phyloP scores from a whole-genome alignment of 2,113 vertebrate genomes.

The Sturnus vulgaris region DNA sequence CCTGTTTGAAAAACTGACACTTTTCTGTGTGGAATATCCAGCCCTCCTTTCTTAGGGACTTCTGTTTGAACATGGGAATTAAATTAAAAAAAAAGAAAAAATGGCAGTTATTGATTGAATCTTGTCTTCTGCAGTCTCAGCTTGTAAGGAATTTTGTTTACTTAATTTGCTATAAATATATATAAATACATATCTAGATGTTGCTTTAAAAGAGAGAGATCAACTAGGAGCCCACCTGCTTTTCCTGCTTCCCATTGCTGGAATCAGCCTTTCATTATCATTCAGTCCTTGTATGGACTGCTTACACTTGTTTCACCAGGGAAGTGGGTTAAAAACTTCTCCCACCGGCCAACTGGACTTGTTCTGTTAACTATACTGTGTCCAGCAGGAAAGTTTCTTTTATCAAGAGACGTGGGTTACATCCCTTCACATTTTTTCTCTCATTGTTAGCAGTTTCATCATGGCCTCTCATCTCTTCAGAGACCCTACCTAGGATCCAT shows the following conservation, averaged over 20 bases:
- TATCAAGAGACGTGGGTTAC: neutral
- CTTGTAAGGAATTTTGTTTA: conserved; percentile 35
- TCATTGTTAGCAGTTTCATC: neutral
- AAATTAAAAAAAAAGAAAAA: neutral
- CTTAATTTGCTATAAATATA: conserved; percentile 5
- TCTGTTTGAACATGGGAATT: neutral
- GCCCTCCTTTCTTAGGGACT: neutral
- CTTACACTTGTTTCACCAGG: neutral
- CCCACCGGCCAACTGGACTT: neutral
- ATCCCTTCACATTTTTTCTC: neutral
- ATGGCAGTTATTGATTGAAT: neutral
- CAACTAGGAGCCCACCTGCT: neutral
- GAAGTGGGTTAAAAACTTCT: neutral
- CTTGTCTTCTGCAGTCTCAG: conserved; percentile 17
- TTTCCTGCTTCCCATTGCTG: neutral
- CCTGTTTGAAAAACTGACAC: neutral
- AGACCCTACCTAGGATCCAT: neutral
- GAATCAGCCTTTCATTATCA: neutral
- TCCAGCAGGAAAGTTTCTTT: neutral
- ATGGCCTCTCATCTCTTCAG: neutral
- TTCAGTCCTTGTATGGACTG: neutral
- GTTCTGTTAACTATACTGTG: neutral
- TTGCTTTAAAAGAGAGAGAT: neutral
- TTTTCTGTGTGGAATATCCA: neutral
- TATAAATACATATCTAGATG: neutral